phyloP scores from a whole-genome alignment of 2,113 vertebrate species.

The Ammodytes marinus region DNA sequence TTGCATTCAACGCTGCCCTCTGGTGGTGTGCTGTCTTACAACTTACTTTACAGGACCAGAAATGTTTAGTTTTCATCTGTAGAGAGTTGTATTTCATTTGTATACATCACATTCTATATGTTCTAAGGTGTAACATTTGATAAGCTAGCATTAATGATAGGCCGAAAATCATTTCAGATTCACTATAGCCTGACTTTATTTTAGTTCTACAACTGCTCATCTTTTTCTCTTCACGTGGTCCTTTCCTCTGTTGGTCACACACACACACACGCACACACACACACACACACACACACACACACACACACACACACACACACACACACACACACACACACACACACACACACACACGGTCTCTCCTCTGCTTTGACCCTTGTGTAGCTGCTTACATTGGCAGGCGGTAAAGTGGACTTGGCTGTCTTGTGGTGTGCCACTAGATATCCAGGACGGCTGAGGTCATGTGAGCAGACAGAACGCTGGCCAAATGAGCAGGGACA shows the following conservation, averaged over 20 bases:
- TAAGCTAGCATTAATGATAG: background rate
- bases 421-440: slow-evolving; percentile 30
- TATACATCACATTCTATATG: background rate
- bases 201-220: background rate
- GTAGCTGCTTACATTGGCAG: slow-evolving; percentile 45
- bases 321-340: too few relatives aligned
- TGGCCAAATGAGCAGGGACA: slow-evolving; percentile 27
- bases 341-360: background rate
- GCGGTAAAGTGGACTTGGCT: slow-evolving; percentile 20
- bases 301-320: background rate
- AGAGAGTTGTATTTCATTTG: background rate
- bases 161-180: background rate
- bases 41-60: too few relatives aligned
- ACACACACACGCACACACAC: too few relatives aligned
- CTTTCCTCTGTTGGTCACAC: background rate
- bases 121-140: background rate
- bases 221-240: background rate
- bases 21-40: slow-evolving; percentile 28
- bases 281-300: background rate
- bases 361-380: slow-evolving; percentile 13
- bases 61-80: background rate
- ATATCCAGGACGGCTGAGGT: slow-evolving; percentile 41
- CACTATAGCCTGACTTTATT: background rate
- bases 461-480: slow-evolving; percentile 21
- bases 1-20: slow-evolving; percentile 43